Base-by-base conservation (phyloP, 2,797 vertebrate genomes). In the Remorina albescens region DNA sequence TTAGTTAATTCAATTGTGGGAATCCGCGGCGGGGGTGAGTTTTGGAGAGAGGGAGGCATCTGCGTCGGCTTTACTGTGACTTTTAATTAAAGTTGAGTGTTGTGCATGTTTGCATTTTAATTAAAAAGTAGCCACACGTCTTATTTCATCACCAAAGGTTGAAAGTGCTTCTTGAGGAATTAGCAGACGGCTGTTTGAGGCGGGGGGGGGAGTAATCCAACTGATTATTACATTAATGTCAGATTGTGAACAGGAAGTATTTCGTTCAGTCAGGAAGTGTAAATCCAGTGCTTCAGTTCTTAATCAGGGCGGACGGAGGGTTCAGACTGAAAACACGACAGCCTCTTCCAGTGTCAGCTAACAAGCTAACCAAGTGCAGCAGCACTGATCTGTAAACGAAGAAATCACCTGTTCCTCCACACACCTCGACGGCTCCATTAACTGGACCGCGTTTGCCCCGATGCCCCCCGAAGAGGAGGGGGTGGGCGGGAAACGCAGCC, bases 371-470 rank as follows among this genome's bases (percentile, higher is more conserved):
- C 21, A 8, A 46, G n/a, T 6, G 0, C 0, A 0, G 41, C 2
- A 0, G 32, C 34, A 44, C 21, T 18, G 41, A 53, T 67, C 37
- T 1, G 46, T 26, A 56, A 80, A 78, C 68, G 70, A 34, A 63
- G 56, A 65, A 55, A 62, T 44, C 62, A 44, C 15, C 49, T 58
- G 3, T 25, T 72, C 30, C n/a, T 71, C 44, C n/a, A n/a, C n/a
- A 10, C 78, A 67, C 71, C 57, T 28, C 16, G 11, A 72, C 72
- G 46, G 25, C 61, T 73, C 53, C 11, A n/a, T 62, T 55, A 42
- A 39, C 10, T 11, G 26, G 32, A 55, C 42, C 5, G 8, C 23
- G 67, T 75, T 81, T 12, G 46, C 63, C 41, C 51, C 7, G 41
- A 39, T 30, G 34, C 42, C 49, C n/a, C 28, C 30, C 5, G 23